These are phyloP conservation scores for Phodopus roborovskii DNA, from an alignment of 2,113 vertebrate genomes.

Conservation along the genomic window DNA sequence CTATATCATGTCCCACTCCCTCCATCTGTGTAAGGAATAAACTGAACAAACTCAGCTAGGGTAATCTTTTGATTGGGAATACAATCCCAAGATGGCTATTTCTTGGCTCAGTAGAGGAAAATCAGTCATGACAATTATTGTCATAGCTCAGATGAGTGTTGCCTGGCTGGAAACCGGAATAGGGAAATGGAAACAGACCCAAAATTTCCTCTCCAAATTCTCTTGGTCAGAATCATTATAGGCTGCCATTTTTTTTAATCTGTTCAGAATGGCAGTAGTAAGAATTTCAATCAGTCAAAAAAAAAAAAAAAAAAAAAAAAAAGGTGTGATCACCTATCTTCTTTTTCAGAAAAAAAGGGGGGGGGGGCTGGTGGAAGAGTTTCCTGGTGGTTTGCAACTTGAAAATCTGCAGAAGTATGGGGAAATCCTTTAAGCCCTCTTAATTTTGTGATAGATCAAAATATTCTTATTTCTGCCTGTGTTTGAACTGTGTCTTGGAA, in stretches of 20 bases:
- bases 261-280: neutral
- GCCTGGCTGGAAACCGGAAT: neutral
- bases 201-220: neutral
- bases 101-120: neutral
- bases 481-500: slow-evolving; percentile 55
- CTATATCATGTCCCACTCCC: neutral
- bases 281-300: neutral
- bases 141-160: neutral
- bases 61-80: neutral
- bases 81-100: neutral
- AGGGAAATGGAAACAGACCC: neutral
- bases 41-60: neutral
- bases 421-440: neutral
- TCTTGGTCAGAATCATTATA: neutral
- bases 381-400: neutral
- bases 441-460: slow-evolving; percentile 21
- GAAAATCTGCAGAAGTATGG: neutral
- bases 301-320: slow-evolving; percentile 4
- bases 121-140: neutral
- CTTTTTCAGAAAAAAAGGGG: neutral
- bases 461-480: slow-evolving; percentile 11
- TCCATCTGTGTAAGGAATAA: neutral
- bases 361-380: neutral
- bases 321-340: neutral
- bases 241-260: neutral